phyloP scores from a whole-genome alignment of 2,888 invertebrate genomes.

The Notocelia uddmanniana region DNA sequence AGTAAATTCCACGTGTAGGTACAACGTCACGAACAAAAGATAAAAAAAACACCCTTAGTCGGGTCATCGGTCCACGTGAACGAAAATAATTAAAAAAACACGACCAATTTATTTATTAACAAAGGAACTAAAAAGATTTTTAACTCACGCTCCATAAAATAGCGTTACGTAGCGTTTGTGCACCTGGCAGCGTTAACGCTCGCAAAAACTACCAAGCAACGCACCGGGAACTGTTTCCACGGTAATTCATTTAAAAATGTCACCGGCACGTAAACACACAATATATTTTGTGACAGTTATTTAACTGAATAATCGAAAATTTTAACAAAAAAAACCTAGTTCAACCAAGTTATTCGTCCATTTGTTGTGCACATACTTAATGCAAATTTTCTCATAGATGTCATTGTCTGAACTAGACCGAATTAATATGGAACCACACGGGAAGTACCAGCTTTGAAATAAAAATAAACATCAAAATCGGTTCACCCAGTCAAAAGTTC shows the following conservation, averaged over 20 bases:
- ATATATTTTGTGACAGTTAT: background rate
- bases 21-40: too few species aligned
- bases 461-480: too few species aligned
- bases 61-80: background rate
- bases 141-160: constrained; percentile 23
- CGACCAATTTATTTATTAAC: constrained; percentile 13
- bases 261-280: background rate
- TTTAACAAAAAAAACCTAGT: too few species aligned
- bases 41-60: background rate
- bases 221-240: constrained; percentile 17
- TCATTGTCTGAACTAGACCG: too few species aligned
- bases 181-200: constrained; percentile 25
- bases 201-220: constrained; percentile 25
- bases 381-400: too few species aligned
- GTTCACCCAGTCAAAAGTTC: too few species aligned
- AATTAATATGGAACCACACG: too few species aligned
- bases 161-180: constrained; percentile 16
- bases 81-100: background rate
- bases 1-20: too few species aligned
- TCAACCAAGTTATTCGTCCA: too few species aligned
- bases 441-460: too few species aligned
- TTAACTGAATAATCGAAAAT: background rate
- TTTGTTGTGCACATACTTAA: too few species aligned
- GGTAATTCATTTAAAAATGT: constrained; percentile 29
- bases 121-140: constrained; percentile 10